Percentiles rank a stretch among this genome's conserved stretches.
Evolutionary conservation across 2,113 vertebrate species (phyloP).

Genomic region (Dipodomys stephensi): DNA sequence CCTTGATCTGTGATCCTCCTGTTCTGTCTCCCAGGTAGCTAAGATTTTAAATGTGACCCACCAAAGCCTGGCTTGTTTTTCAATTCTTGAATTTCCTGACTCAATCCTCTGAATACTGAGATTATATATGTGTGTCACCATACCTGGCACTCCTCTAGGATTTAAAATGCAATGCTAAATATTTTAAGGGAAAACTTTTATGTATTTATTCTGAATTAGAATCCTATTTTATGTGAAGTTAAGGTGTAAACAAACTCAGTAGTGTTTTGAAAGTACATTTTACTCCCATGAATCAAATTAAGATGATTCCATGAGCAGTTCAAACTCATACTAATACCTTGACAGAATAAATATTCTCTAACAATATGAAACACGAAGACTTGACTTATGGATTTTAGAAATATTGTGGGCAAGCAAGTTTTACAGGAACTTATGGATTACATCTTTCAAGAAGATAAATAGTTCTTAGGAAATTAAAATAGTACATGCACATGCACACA

Average conservation of each 20-base stretch:
- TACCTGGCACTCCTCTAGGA: neutral
- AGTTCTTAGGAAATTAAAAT: neutral
- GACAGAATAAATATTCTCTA: neutral
- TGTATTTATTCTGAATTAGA: neutral
- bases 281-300: neutral
- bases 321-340: neutral
- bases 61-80: no score
- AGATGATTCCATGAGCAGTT: neutral
- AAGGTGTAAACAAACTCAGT: neutral
- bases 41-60: neutral
- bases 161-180: neutral
- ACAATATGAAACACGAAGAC: neutral
- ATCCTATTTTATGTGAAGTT: slow-evolving; percentile 25
- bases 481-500: no score
- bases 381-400: neutral
- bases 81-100: no score
- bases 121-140: no score
- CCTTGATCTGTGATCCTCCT: neutral
- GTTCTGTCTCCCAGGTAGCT: neutral
- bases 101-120: no score
- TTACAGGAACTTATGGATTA: neutral
- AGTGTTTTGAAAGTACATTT: neutral
- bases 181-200: neutral
- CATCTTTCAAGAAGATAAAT: slow-evolving; percentile 27
- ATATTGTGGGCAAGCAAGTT: neutral